phyloP scores from a whole-genome alignment of 1,140 invertebrate genomes.

The Elysia chlorotica region DNA sequence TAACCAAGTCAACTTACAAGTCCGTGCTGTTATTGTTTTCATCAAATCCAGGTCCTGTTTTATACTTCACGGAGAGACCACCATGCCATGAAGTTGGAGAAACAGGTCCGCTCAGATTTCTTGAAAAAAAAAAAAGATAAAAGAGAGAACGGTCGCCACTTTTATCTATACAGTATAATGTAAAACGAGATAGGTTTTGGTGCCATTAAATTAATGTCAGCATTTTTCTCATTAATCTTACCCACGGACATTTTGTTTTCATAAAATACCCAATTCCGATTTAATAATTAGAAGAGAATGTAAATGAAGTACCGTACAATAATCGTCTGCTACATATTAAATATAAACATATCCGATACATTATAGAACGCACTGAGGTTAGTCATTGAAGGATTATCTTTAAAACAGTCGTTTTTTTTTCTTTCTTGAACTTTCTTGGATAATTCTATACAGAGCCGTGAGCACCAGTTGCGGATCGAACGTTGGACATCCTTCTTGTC shows the following conservation, averaged over 20 bases:
- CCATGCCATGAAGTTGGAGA: slow-evolving; percentile 62
- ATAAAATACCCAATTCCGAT: background rate
- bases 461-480: no score
- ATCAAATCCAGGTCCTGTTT: slow-evolving; percentile 54
- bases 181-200: background rate
- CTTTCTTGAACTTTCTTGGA: no score
- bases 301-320: background rate
- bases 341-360: no score
- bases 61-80: slow-evolving; percentile 62
- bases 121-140: slow-evolving; percentile 21
- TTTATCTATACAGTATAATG: no score
- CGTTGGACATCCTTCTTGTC: no score
- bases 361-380: no score
- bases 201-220: background rate
- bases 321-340: no score
- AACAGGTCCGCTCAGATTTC: slow-evolving; percentile 41
- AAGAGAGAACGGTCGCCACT: no score
- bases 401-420: no score
- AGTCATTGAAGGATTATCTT: no score
- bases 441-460: no score
- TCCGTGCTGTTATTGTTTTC: slow-evolving; percentile 9
- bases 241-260: background rate
- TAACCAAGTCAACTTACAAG: slow-evolving; percentile 9
- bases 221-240: background rate
- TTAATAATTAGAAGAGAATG: background rate